Evolutionary conservation across 2,888 invertebrate species (phyloP), one percentile per base, ranked within the genome.

Genomic region (Archips xylosteana): DNA sequence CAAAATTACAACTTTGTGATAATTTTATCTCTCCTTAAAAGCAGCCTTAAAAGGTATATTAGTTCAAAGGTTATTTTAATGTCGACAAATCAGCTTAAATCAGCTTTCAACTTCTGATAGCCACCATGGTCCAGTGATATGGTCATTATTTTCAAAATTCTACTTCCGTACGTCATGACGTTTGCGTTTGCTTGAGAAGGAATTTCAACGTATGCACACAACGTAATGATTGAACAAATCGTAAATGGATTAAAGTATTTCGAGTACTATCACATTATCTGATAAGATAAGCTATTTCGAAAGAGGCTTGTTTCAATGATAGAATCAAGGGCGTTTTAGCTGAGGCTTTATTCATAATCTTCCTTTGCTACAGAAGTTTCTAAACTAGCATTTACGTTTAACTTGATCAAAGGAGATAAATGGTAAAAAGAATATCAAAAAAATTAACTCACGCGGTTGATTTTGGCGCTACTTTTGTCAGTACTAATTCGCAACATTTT

Each of bases 281-380:
- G 70, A 74, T 74, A 65, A 74, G 73, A 73, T 68, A 68, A 68
- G 73, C 65, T 70, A 70, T 61, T 74, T 74, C 15, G 60, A 65
- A 74, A 65, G 64, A 74, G 64, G 61, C 60, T 70, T 69, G 74
- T 65, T 42, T 61, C 51, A 74, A 65, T 51, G 69, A 74, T 74
- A 70, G 39, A 42, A 65, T 45, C 51, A 74, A 74, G 70, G 74
- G 54, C 74, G 51, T 51, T n/a, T 69, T 42, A 72, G 34, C 57
- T 54, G 23, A 49, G 42, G 73, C 62, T 65, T 64, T 69, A 51
- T 65, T 59, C 51, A 34, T 70, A 70, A 74, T 70, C 64, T 69
- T 57, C 39, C 23, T 73, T 64, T 60, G n/a, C 49, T 73, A 39
- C 57, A 34, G 5, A 15, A 15, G 72, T 68, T 72, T 32, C 68